These are phyloP conservation scores for Nerophis ophidion DNA, from an alignment of 2,113 vertebrate species.

Conservation along the genomic window DNA sequence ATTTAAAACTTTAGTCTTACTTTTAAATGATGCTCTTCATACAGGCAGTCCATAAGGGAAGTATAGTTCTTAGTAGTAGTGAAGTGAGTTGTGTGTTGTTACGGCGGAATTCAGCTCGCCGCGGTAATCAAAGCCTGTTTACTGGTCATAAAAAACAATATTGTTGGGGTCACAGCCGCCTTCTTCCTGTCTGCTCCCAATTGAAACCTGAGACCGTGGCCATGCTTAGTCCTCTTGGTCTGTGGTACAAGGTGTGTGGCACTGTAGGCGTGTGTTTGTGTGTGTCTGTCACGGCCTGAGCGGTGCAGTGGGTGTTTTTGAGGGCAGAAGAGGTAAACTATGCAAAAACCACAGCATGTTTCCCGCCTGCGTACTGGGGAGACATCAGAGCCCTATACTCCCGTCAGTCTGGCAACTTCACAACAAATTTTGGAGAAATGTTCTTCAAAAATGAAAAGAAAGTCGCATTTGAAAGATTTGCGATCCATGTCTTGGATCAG, in stretches of 20 bases:
- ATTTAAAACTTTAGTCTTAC: too few relatives aligned
- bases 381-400: conserved; percentile 45
- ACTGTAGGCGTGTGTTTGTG: conserved; percentile 14
- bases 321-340: conserved; percentile 47
- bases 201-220: background rate
- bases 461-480: too few relatives aligned
- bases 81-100: too few relatives aligned
- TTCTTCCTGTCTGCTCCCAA: background rate
- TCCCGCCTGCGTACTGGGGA: conserved; percentile 31
- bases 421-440: background rate
- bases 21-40: too few relatives aligned
- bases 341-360: conserved; percentile 44
- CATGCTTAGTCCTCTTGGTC: background rate
- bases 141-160: background rate
- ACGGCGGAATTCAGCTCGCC: too few relatives aligned
- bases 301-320: conserved; percentile 51
- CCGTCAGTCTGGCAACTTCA: conserved; percentile 47
- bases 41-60: too few relatives aligned
- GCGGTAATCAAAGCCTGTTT: too few relatives aligned
- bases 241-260: conserved; percentile 19
- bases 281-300: conserved; percentile 25
- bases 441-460: too few relatives aligned
- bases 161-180: conserved; percentile 21
- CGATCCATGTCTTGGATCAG: background rate
- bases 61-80: too few relatives aligned